A percentile compares a stretch with the other conserved stretches of the same genome.
phyloP scores from a whole-genome alignment of 2,113 vertebrate genomes.

The Nothoprocta perdicaria region DNA sequence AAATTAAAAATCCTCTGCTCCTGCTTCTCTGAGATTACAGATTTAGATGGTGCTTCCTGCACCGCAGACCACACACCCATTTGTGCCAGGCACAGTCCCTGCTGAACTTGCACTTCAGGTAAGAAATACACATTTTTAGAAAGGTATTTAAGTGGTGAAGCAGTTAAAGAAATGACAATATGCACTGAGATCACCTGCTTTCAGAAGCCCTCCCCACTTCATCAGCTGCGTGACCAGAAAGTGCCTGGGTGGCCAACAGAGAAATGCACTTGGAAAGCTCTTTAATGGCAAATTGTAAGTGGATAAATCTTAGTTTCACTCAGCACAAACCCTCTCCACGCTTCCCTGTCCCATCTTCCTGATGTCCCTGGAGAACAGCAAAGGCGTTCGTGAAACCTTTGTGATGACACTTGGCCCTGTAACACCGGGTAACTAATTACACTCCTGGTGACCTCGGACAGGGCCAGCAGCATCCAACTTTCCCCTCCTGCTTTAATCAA shows the following conservation, averaged over 20 bases:
- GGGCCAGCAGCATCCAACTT: constrained; percentile 5
- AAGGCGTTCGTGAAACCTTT: constrained; percentile 39
- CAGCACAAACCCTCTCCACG: constrained; percentile 36
- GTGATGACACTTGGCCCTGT: constrained; percentile 29
- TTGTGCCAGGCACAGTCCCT: neutral
- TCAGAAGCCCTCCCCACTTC: neutral
- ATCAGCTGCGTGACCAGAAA: neutral
- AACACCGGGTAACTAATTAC: constrained; percentile 50
- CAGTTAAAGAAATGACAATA: neutral
- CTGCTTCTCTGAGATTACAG: neutral
- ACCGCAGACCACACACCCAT: neutral
- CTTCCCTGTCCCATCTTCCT: constrained; percentile 32
- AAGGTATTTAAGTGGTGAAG: constrained; percentile 20
- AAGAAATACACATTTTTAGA: neutral
- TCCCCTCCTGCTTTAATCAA: constrained; percentile 31
- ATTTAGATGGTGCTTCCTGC: neutral
- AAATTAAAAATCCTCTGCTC: constrained; percentile 51
- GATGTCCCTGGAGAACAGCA: neutral
- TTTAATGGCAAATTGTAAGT: constrained; percentile 38
- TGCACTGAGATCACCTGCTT: neutral
- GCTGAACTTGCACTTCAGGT: neutral
- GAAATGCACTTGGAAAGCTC: constrained; percentile 49
- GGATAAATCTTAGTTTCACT: constrained; percentile 63
- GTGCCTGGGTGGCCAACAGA: constrained; percentile 34
- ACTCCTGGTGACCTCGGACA: constrained; percentile 56